Conservation (phyloP, 2,888 invertebrate species). For the Metalampra italica region DNA sequence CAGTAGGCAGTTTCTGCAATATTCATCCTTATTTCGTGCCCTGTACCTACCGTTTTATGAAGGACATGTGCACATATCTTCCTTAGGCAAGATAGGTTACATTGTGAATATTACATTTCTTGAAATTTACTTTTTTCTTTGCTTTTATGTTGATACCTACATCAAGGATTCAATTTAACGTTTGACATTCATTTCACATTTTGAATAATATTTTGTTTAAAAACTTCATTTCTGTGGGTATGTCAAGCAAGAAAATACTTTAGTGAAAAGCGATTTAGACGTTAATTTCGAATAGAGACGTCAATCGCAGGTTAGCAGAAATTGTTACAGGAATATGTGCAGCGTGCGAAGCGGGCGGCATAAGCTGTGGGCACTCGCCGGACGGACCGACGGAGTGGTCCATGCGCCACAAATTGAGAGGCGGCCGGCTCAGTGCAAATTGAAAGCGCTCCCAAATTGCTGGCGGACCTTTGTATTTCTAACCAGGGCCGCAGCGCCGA, state of each 20-base stretch:
- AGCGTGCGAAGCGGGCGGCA: slow-evolving; percentile 10
- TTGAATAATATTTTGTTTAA: no score
- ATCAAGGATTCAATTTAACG: neutral
- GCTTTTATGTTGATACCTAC: neutral
- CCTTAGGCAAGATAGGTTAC: neutral
- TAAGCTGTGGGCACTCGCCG: slow-evolving; percentile 1
- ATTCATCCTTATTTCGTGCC: slow-evolving; percentile 40
- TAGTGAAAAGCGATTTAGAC: no score
- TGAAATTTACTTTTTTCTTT: neutral
- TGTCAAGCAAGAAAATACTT: no score
- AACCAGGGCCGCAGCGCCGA: slow-evolving; percentile 53
- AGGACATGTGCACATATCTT: slow-evolving; percentile 1
- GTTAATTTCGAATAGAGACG: no score
- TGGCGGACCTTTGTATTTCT: slow-evolving; percentile 68
- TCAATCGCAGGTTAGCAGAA: slow-evolving; percentile 4
- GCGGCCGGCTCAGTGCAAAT: slow-evolving; percentile 62
- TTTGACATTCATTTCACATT: neutral
- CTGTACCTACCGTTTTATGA: slow-evolving; percentile 21
- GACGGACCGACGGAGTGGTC: slow-evolving; percentile 29
- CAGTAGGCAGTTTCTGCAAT: slow-evolving; percentile 48
- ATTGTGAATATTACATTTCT: neutral
- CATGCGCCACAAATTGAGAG: slow-evolving; percentile 57
- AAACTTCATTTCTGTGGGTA: no score
- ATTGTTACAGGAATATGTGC: slow-evolving; percentile 13
- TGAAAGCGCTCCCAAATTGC: slow-evolving; percentile 68